A percentile compares a stretch with the other conserved stretches of the same genome.
Conservation (phyloP, 1,140 invertebrate genomes). For the Leptinotarsa texana region DNA sequence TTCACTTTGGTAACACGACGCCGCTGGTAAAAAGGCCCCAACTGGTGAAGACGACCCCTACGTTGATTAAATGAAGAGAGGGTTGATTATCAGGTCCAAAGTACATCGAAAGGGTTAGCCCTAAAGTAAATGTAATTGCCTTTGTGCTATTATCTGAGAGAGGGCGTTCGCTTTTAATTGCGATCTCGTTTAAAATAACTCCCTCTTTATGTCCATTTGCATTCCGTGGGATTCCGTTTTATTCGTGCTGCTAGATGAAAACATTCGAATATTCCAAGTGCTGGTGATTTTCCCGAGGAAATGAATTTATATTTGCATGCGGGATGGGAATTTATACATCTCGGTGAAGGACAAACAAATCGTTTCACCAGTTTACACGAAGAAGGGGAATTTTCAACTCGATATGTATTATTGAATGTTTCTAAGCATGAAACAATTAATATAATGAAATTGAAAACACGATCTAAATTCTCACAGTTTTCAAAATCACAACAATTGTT, state of each 20-base stretch:
- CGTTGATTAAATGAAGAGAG: constrained; percentile 20
- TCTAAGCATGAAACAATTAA: no score
- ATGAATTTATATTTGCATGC: constrained; percentile 15
- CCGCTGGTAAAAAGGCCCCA: background rate
- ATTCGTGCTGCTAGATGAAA: constrained; percentile 15
- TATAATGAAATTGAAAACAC: no score
- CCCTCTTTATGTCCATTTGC: constrained; percentile 15
- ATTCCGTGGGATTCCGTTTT: constrained; percentile 18
- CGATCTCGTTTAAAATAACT: constrained; percentile 28
- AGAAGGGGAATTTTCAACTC: no score
- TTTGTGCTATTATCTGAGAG: constrained; percentile 30
- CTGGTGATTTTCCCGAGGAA: background rate
- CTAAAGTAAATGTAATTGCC: constrained; percentile 32
- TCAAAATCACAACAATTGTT: no score
- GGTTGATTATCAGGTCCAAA: constrained; percentile 32
- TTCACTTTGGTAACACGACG: constrained; percentile 9
- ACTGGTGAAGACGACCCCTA: background rate
- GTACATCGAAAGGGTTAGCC: constrained; percentile 32
- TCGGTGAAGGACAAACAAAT: background rate
- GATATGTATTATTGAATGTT: no score
- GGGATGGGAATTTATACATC: background rate
- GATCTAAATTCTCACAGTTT: no score
- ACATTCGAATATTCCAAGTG: background rate
- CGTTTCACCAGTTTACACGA: no score
- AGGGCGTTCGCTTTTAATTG: constrained; percentile 31